A percentile compares a stretch with the other conserved stretches of the same genome.
These are phyloP conservation scores for Gymnorhina tibicen DNA, from an alignment of 2,113 vertebrate species.

Conservation along the genomic window DNA sequence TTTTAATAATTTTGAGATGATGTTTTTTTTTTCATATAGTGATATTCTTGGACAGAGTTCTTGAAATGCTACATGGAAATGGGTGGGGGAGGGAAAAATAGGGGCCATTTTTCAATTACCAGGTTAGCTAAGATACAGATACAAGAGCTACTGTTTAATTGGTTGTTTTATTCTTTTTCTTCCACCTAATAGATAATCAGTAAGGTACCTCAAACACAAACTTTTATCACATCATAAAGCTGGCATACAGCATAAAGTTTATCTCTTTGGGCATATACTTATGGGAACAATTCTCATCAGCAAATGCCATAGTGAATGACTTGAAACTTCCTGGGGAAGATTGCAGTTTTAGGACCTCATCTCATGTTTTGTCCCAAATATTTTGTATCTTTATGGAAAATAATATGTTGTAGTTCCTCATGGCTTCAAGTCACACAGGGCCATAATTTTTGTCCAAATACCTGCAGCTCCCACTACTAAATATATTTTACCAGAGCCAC, in stretches of 20 bases:
- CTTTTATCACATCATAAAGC: slow-evolving; percentile 64
- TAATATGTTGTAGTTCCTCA: fast-evolving
- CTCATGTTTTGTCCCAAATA: neutral
- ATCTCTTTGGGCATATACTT: slow-evolving; percentile 33
- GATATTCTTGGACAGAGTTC: slow-evolving; percentile 81
- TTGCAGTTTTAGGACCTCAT: neutral
- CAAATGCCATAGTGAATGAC: neutral
- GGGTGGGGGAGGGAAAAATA: slow-evolving; percentile 41
- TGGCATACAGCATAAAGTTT: slow-evolving; percentile 57
- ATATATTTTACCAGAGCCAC: neutral
- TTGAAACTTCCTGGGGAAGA: neutral
- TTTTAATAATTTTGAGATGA: slow-evolving; percentile 89
- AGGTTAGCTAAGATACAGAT: slow-evolving; percentile 35
- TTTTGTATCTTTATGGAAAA: neutral
- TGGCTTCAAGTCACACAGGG: neutral
- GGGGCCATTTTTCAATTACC: slow-evolving; percentile 65
- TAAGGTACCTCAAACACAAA: slow-evolving; percentile 67
- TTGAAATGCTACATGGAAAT: slow-evolving; percentile 70
- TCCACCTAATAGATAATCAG: slow-evolving; percentile 68
- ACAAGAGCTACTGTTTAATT: slow-evolving; percentile 56
- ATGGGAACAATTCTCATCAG: slow-evolving; percentile 4
- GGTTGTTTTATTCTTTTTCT: slow-evolving; percentile 69
- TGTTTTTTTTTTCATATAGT: slow-evolving; percentile 68
- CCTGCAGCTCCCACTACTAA: neutral
- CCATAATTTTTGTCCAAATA: neutral